A percentile compares a stretch with the other conserved stretches of the same genome.
These are phyloP conservation scores for Marronus borbonicus DNA, from an alignment of 2,888 invertebrate genomes.

Conservation along the genomic window DNA sequence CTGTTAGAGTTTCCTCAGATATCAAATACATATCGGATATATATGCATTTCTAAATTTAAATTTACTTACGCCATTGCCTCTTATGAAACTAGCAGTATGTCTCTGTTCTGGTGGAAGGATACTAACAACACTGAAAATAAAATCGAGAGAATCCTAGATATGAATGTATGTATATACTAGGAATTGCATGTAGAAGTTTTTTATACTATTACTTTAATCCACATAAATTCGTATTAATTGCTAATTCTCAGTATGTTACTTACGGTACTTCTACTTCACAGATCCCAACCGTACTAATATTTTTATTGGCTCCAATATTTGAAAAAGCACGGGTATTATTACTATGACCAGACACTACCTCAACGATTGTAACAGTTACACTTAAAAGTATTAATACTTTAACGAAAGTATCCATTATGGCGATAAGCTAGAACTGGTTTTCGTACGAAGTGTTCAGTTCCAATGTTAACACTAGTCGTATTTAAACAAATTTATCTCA, in stretches of 20 bases:
- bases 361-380: background rate
- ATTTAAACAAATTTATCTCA: background rate
- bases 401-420: conserved; percentile 9
- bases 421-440: background rate
- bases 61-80: conserved; percentile 75
- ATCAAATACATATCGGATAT: too few species aligned
- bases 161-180: too few species aligned
- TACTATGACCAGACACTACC: background rate
- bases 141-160: background rate
- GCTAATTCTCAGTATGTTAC: conserved; percentile 62
- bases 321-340: background rate
- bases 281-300: conserved; percentile 70
- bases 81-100: conserved; percentile 65
- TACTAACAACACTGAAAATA: conserved; percentile 14
- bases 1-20: too few species aligned
- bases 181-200: too few species aligned
- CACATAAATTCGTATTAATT: too few species aligned
- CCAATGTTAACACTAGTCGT: background rate
- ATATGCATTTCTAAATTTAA: background rate
- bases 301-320: background rate
- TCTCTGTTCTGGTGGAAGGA: conserved; percentile 32
- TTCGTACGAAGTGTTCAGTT: background rate
- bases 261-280: conserved; percentile 79
- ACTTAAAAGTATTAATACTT: conserved; percentile 3
- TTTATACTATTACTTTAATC: too few species aligned